These are phyloP conservation scores for Megaceryle torquata DNA, from an alignment of 2,113 vertebrate species.

Conservation along the genomic window DNA sequence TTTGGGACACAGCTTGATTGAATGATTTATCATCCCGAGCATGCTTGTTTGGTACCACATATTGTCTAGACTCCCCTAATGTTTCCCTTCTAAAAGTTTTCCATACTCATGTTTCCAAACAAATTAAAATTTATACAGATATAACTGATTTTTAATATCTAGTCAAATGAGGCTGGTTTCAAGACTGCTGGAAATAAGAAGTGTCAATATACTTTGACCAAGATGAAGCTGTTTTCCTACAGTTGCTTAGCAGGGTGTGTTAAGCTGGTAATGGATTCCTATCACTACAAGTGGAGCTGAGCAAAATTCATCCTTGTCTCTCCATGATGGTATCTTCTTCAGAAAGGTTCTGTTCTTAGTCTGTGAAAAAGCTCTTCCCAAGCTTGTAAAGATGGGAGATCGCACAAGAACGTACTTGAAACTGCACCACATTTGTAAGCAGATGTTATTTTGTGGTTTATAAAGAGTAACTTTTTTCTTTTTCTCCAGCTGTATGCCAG, in stretches of 20 bases:
- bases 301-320: neutral
- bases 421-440: slow-evolving; percentile 12
- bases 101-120: neutral
- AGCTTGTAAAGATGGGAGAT: neutral
- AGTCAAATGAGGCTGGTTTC: neutral
- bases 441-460: slow-evolving; percentile 42
- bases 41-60: neutral
- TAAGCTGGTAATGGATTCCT: neutral
- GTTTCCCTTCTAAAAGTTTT: neutral
- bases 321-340: neutral
- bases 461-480: neutral
- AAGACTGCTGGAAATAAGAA: neutral
- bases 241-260: fast-evolving
- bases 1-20: neutral
- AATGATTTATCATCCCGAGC: neutral
- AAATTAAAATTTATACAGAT: neutral
- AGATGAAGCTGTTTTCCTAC: neutral
- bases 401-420: neutral
- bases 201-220: neutral
- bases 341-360: neutral
- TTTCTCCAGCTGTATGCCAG: neutral
- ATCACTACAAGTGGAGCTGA: neutral
- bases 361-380: neutral
- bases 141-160: neutral
- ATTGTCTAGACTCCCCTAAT: neutral